Evolutionary conservation across 92 coral and sea anemone species (phyloP), one percentile per base, ranked within the genome.

Genomic region (Zoanthus sansibaricus): DNA sequence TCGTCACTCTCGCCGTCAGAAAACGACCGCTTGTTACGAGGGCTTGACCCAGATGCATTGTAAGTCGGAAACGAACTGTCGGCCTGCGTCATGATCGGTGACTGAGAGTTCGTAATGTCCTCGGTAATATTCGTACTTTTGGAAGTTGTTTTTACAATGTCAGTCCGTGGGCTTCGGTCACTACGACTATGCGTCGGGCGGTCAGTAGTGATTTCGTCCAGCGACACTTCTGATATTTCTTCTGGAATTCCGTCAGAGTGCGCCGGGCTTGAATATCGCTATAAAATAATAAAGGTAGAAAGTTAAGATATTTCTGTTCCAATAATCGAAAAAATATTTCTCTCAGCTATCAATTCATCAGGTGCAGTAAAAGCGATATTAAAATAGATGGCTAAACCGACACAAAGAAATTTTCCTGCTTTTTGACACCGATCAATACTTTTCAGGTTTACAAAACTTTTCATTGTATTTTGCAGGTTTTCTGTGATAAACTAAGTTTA

Each of bases 1-100:
- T 93, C 98, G 82, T 95, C 98, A 79, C 98, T 95, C 44, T 95
- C 98, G 3, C 94, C 98, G 87, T 95, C 98, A 73, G 98, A 95
- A 52, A 93, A 86, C 86, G 89, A 76, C 69, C 98, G 78, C 90
- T 95, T 95, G 78, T 86, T 90, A 82, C 75, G 89, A 78, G 90
- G 32, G 13, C 83, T 91, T 52, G 66, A 79, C 45, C n/a, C 72
- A 56, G 80, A 87, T 30, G 87, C 82, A 83, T 73, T 96, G 91
- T 77, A 83, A 17, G 94, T 83, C 82, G 98, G 94, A 79, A 78
- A 92, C n/a, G 98, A 91, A 32, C 59, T 80, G 77, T 88, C 89
- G 32, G 94, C 16, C 31, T 90, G 93, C 69, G 94, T 90, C 4
- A 88, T 87, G 76, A 88, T 88, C n/a, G 93, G 92, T 79, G 98